Evolutionary conservation across 2,888 invertebrate genomes (phyloP).

Genomic region (Dolichomitus sp.): DNA sequence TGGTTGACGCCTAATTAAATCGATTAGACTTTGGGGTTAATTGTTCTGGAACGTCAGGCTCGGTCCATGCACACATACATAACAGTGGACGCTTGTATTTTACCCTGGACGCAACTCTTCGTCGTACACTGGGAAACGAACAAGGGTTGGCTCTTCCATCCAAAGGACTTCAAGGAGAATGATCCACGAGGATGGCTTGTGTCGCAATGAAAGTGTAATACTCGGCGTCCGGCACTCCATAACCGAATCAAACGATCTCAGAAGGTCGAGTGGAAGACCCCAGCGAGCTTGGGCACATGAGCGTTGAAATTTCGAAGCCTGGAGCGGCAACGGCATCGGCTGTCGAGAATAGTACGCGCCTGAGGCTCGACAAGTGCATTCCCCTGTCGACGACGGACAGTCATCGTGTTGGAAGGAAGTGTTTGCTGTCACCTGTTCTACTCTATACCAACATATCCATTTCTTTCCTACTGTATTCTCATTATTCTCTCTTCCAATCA

Average conservation of each 20-base stretch:
- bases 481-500: not conserved
- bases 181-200: conserved; percentile 58
- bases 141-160: conserved; percentile 38
- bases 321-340: conserved; percentile 20
- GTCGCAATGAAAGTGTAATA: conserved; percentile 55
- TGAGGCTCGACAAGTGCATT: conserved; percentile 58
- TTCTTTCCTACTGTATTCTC: not conserved
- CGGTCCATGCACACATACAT: conserved; percentile 45
- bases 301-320: conserved; percentile 37
- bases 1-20: conserved; percentile 81
- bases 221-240: conserved; percentile 34
- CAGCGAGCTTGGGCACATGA: conserved; percentile 32
- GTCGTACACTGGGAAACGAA: conserved; percentile 38
- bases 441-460: conserved; percentile 9
- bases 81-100: conserved; percentile 15
- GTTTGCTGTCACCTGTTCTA: not conserved
- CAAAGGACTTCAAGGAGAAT: conserved; percentile 63
- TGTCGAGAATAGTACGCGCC: conserved; percentile 5
- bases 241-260: conserved; percentile 66
- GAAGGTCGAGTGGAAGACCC: conserved; percentile 62
- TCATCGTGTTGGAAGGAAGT: not conserved
- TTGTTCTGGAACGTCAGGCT: conserved; percentile 82
- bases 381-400: conserved; percentile 32
- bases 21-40: conserved; percentile 84
- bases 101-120: not conserved